Evolutionary conservation across 2,797 vertebrate genomes (phyloP), one percentile per base, ranked within the genome.

Genomic region (Graptemys geographica): DNA sequence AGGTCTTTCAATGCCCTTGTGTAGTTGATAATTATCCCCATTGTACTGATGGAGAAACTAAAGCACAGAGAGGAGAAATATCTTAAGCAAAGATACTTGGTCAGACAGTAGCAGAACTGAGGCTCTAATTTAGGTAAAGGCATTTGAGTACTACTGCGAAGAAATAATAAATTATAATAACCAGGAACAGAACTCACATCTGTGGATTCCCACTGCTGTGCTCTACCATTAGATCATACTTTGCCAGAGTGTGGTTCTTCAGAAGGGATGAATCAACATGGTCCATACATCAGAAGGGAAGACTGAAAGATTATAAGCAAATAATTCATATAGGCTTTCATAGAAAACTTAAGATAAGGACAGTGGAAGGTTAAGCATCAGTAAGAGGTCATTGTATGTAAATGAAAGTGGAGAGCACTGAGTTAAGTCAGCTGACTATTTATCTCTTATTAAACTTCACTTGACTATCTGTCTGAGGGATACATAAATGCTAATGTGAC

Each of bases 401-500:
- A 84, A 76, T 11, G 41, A 21, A 92, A 94, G 33, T 87, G 52
- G 21, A 94, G 13, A 94, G 25, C 55, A 94, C 53, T 88, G 90
- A 81, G 33, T 94, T 88, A 76, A 90, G 90, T 81, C 83, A 91
- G 79, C 47, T 90, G 81, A 90, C 90, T 92, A 91, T 96, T 97
- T 96, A 93, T 94, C 85, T 96, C 33, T 0, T 79, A 89, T 92
- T 95, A 87, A 92, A 89, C 90, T 93, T 93, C 86, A 44, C 55
- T 92, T 90, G 82, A 94, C 81, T 79, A 83, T 92, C 84, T 76
- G 90, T 65, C 90, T 83, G 19, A 56, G 76, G 84, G 94, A 91
- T 85, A 94, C 85, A 90, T 88, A 96, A 94, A 96, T 62, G 90
- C 37, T 96, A 94, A 96, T 85, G 79, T 55, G 88, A 86, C 90